phyloP scores from a whole-genome alignment of 2,797 vertebrate genomes.

The Cygnus olor region DNA sequence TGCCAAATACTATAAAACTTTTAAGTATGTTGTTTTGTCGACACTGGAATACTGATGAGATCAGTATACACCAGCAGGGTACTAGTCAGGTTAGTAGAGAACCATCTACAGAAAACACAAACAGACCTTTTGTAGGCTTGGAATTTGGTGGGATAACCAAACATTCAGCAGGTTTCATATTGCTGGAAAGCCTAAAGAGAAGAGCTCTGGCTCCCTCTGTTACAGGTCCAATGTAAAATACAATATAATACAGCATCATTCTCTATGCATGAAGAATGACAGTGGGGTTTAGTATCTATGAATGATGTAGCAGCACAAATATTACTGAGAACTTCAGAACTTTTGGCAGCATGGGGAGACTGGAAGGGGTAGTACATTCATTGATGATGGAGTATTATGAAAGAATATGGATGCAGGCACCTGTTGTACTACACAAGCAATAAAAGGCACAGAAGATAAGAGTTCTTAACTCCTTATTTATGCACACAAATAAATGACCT shows the following conservation, averaged over 20 bases:
- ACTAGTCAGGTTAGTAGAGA: not conserved
- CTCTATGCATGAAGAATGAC: not conserved
- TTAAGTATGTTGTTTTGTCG: not conserved
- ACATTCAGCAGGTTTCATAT: not conserved
- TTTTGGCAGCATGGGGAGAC: not conserved
- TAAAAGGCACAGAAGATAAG: not conserved
- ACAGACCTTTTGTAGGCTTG: not conserved
- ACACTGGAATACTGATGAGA: not conserved
- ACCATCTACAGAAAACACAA: not conserved
- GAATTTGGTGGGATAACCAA: not conserved
- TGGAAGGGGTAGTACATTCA: not conserved
- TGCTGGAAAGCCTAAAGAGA: not conserved
- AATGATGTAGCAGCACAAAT: not conserved
- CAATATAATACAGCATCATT: not conserved
- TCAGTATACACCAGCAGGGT: not conserved
- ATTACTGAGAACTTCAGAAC: not conserved
- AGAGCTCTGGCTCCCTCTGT: not conserved
- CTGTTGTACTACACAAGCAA: fast-evolving
- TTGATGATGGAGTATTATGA: not conserved
- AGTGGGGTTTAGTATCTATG: not conserved
- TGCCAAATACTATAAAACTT: not conserved
- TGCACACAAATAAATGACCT: not conserved
- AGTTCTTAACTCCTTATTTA: not conserved
- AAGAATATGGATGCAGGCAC: not conserved
- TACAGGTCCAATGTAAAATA: not conserved